Evolutionary conservation across 1,140 invertebrate genomes (phyloP).

Genomic region (Musca vetustissima): DNA sequence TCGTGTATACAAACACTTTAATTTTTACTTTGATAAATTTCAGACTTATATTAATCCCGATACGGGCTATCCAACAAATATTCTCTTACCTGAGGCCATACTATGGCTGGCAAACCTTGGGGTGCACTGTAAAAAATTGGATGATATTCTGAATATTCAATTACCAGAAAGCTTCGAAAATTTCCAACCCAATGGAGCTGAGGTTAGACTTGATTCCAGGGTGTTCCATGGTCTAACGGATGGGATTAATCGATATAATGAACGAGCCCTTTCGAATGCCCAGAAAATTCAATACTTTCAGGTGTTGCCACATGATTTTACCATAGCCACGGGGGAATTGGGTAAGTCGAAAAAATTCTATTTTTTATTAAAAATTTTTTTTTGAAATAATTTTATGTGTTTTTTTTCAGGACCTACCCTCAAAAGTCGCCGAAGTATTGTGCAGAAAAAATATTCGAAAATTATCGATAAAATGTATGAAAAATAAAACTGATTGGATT

Average conservation of each 20-base stretch:
- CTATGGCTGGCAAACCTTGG: conserved; percentile 73
- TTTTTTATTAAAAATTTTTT: not conserved
- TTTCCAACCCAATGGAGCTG: conserved; percentile 35
- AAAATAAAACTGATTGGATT: too few relatives aligned
- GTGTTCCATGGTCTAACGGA: conserved; percentile 71
- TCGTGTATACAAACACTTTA: too few relatives aligned
- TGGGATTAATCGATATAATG: conserved; percentile 77
- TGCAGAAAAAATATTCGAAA: conserved; percentile 26
- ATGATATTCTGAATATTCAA: conserved; percentile 64
- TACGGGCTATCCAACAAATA: conserved; percentile 70
- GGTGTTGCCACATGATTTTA: conserved; percentile 84
- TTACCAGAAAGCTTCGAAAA: conserved; percentile 33
- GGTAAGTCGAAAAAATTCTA: too few relatives aligned
- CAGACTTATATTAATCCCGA: conserved; percentile 58
- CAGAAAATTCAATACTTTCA: conserved; percentile 87
- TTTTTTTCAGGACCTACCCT: conserved; percentile 26
- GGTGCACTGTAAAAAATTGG: conserved; percentile 68
- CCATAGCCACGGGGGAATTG: conserved; percentile 81
- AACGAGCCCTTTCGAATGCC: conserved; percentile 78
- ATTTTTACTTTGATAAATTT: not conserved
- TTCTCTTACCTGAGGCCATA: conserved; percentile 64
- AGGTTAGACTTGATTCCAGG: conserved; percentile 58
- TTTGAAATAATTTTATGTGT: not conserved
- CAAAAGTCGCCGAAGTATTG: conserved; percentile 19
- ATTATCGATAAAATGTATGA: conserved; percentile 27